phyloP scores from a whole-genome alignment of 1,140 invertebrate species.

The Sycophila sp. region DNA sequence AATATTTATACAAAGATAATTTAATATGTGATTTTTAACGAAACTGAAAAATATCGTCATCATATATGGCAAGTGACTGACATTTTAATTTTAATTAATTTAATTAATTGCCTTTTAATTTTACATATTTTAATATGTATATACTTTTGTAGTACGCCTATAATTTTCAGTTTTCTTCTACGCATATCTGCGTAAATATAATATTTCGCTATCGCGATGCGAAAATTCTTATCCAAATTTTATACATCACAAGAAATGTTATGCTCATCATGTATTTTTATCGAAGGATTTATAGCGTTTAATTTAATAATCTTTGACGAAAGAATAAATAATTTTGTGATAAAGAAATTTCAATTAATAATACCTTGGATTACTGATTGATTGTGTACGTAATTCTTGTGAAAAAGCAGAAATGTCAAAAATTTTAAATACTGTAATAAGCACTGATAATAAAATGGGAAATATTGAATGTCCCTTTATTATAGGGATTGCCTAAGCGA shows the following conservation, averaged over 20 bases:
- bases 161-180: background rate
- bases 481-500: background rate
- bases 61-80: background rate
- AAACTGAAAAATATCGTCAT: background rate
- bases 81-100: background rate
- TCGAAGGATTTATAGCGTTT: background rate
- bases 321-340: slow-evolving; percentile 29
- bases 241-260: background rate
- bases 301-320: background rate
- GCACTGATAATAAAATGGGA: no score
- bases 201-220: background rate
- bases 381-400: no score
- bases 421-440: no score
- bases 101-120: background rate
- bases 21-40: background rate
- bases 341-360: slow-evolving; percentile 15
- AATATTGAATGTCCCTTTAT: no score
- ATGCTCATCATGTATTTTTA: background rate
- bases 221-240: background rate
- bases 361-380: no score
- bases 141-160: background rate
- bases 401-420: no score
- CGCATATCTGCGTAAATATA: background rate
- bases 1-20: slow-evolving; percentile 2
- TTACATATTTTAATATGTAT: background rate